Evolutionary conservation across 2,888 invertebrate species (phyloP).

Genomic region (Ephialtes manifestator): DNA sequence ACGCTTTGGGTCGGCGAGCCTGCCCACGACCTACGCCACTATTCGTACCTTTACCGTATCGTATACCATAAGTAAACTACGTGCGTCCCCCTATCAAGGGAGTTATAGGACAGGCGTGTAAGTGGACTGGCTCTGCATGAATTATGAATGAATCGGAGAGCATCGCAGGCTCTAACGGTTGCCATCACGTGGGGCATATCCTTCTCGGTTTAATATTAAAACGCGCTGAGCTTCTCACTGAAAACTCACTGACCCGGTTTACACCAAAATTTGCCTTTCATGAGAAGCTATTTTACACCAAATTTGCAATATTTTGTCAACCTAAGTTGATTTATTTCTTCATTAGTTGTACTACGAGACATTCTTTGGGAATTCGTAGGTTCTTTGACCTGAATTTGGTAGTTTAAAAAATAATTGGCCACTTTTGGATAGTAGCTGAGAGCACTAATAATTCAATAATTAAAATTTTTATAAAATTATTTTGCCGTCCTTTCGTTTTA

Average conservation of each 20-base stretch:
- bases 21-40: conserved; percentile 26
- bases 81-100: conserved; percentile 53
- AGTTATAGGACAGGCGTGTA: conserved; percentile 60
- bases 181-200: conserved; percentile 23
- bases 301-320: background rate
- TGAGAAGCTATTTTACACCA: background rate
- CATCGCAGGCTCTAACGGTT: conserved; percentile 8
- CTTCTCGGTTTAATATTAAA: conserved; percentile 9
- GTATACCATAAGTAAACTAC: conserved; percentile 55
- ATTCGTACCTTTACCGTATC: conserved; percentile 2
- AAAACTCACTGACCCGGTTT: conserved; percentile 25
- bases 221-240: background rate
- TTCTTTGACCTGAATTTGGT: too few species aligned
- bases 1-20: conserved; percentile 4
- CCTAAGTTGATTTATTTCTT: background rate
- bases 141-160: conserved; percentile 62
- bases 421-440: too few species aligned
- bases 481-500: too few species aligned
- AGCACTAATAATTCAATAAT: too few species aligned
- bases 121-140: conserved; percentile 51
- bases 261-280: background rate
- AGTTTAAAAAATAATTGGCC: too few species aligned
- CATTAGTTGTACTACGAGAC: background rate
- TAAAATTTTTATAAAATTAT: too few species aligned
- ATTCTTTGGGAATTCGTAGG: too few species aligned